Evolutionary conservation across 2,113 vertebrate species (phyloP).

Genomic region (Mastomys coucha): DNA sequence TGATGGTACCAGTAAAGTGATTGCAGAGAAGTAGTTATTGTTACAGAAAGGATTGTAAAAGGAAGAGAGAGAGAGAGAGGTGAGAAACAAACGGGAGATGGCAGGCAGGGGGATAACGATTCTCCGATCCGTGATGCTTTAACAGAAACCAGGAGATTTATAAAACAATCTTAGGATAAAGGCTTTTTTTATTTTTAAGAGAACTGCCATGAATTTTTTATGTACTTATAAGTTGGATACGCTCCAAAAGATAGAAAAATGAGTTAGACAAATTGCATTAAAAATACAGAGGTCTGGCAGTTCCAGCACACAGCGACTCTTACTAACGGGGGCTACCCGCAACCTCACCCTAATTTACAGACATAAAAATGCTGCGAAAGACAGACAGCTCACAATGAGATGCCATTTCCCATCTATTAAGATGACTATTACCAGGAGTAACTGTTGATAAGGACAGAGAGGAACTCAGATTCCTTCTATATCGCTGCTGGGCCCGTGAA

Average conservation of each 20-base stretch:
- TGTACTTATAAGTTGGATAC: constrained; percentile 63
- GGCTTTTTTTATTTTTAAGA: constrained; percentile 70
- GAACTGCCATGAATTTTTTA: constrained; percentile 72
- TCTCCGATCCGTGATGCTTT: constrained; percentile 57
- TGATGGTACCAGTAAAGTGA: constrained; percentile 74
- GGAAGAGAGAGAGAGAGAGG: constrained; percentile 15
- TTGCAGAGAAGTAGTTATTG: constrained; percentile 70
- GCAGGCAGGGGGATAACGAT: constrained; percentile 45
- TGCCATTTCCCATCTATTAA: constrained; percentile 23
- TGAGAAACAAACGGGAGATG: constrained; percentile 66
- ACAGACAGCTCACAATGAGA: constrained; percentile 5
- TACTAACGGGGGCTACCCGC: not conserved
- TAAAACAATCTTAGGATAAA: constrained; percentile 68
- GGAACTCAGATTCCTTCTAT: not conserved
- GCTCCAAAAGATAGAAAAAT: constrained; percentile 64
- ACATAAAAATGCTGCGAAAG: constrained; percentile 41
- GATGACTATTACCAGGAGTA: constrained; percentile 36
- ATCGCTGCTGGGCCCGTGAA: not conserved
- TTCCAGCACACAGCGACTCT: constrained; percentile 3
- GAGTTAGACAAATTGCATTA: constrained; percentile 70
- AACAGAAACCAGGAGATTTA: constrained; percentile 71
- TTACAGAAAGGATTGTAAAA: constrained; percentile 66
- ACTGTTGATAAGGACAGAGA: not conserved
- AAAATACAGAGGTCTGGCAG: constrained; percentile 60
- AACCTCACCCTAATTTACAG: constrained; percentile 50